Conservation (phyloP, 2,113 vertebrate genomes). For the Rhabdornis inornatus region DNA sequence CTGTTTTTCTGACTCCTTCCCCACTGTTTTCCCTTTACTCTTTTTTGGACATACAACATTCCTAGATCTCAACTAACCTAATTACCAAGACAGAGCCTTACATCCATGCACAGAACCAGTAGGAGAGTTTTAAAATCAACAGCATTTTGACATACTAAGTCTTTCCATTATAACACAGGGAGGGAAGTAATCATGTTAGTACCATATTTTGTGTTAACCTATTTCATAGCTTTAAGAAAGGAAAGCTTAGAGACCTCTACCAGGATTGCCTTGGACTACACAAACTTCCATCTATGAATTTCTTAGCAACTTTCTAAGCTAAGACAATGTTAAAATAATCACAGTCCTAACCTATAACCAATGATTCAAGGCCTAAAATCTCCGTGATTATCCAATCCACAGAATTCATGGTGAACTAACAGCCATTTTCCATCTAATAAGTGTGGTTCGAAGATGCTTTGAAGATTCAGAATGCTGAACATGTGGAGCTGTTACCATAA, state of each 20-base stretch:
- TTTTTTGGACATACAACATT: background rate
- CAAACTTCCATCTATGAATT: background rate
- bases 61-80: background rate
- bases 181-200: background rate
- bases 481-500: background rate
- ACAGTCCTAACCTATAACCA: background rate
- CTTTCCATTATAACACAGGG: background rate
- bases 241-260: background rate
- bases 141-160: background rate
- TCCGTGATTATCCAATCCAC: background rate
- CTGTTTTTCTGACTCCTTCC: background rate
- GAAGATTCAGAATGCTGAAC: background rate
- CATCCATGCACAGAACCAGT: background rate
- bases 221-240: background rate
- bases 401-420: background rate
- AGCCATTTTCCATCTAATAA: background rate
- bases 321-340: background rate
- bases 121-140: background rate
- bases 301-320: background rate
- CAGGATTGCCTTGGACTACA: background rate
- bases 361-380: background rate
- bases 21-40: background rate
- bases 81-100: background rate
- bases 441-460: background rate
- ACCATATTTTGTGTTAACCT: background rate